Evolutionary conservation across 2,888 invertebrate species (phyloP).

Genomic region (Lepidonotus clava): DNA sequence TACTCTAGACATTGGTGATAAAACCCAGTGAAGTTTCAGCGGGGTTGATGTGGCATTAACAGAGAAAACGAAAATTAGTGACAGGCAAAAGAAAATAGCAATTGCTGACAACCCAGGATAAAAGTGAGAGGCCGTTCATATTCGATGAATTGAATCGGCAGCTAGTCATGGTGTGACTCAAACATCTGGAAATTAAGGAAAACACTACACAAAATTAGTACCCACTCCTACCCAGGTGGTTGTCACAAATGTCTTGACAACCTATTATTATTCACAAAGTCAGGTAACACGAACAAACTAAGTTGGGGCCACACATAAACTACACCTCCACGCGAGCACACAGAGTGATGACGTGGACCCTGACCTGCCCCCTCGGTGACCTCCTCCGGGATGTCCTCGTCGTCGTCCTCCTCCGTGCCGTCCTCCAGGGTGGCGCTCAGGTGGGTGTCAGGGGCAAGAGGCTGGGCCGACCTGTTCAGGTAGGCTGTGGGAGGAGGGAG

Average conservation of each 20-base stretch:
- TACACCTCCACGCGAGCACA: no score
- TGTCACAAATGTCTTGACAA: no score
- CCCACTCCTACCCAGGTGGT: no score
- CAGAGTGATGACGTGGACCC: background rate
- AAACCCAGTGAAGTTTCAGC: no score
- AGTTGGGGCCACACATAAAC: background rate
- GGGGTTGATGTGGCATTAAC: background rate
- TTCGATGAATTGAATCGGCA: no score
- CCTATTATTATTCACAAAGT: no score
- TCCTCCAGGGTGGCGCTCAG: slow-evolving; percentile 34
- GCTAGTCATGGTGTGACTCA: no score
- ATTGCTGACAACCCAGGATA: no score
- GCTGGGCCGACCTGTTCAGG: background rate
- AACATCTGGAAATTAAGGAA: background rate
- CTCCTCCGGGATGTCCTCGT: slow-evolving; percentile 60
- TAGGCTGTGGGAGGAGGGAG: background rate
- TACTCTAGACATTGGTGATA: no score
- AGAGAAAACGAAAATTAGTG: background rate
- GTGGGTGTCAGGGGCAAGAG: slow-evolving; percentile 33
- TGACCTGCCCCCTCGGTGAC: background rate
- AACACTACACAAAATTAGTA: background rate
- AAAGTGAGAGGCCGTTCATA: background rate
- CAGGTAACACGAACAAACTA: no score
- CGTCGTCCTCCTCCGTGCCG: slow-evolving; percentile 53
- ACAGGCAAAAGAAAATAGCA: background rate